These are phyloP conservation scores for Excalfactoria chinensis DNA, from an alignment of 2,113 vertebrate genomes.

Conservation along the genomic window DNA sequence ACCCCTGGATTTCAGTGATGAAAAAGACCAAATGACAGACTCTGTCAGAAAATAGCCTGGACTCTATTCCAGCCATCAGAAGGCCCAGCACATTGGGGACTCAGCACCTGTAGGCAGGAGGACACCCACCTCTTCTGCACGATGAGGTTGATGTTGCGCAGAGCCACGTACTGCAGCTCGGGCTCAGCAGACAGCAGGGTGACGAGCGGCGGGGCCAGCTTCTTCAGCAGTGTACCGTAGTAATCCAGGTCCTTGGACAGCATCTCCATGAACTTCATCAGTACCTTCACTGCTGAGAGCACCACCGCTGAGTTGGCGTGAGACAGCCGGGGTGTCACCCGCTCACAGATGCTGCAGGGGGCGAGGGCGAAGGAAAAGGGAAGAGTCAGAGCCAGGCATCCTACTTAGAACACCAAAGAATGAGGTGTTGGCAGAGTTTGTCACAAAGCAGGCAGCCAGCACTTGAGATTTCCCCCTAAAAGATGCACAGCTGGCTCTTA, in stretches of 20 bases:
- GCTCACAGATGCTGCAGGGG: slow-evolving; percentile 90
- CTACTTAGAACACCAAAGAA: background rate
- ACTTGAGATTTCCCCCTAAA: background rate
- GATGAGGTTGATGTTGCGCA: slow-evolving; percentile 98
- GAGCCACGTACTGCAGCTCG: slow-evolving; percentile 96
- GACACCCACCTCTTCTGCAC: slow-evolving; percentile 93
- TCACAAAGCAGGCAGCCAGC: background rate
- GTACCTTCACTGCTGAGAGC: slow-evolving; percentile 95
- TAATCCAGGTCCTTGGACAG: slow-evolving; percentile 97
- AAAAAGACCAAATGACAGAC: fast-evolving
- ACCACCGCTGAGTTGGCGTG: slow-evolving; percentile 98
- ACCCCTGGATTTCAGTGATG: background rate
- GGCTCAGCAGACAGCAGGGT: slow-evolving; percentile 96
- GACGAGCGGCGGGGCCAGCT: slow-evolving; percentile 95
- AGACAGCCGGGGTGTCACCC: slow-evolving; percentile 94
- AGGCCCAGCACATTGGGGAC: background rate
- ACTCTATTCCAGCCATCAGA: background rate
- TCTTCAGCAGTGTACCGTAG: slow-evolving; percentile 95
- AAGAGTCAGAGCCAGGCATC: background rate
- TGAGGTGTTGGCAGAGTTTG: background rate
- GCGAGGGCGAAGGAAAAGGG: background rate
- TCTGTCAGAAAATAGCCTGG: background rate
- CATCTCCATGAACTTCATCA: slow-evolving; percentile 99
- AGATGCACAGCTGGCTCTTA: background rate
- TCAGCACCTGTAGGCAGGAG: fast-evolving